phyloP scores from a whole-genome alignment of 2,113 vertebrate species.

The Nannospalax galili region DNA sequence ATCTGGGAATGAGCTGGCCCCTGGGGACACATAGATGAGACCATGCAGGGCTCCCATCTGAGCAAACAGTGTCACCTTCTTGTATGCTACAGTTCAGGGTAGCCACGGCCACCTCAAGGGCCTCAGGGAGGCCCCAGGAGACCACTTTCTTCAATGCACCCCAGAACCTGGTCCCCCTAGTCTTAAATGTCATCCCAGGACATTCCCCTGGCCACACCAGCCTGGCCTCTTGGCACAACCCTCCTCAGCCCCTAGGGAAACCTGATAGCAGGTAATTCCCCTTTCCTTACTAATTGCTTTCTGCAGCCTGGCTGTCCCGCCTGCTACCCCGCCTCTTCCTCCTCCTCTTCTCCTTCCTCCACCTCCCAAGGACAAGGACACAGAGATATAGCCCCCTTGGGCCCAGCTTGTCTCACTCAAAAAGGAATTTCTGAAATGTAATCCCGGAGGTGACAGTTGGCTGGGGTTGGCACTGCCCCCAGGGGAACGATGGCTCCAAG shows the following conservation, averaged over 20 bases:
- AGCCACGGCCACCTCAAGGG: too few species aligned
- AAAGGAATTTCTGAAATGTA: slow-evolving; percentile 46
- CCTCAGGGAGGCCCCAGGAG: not conserved
- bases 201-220: not conserved
- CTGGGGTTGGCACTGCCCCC: not conserved
- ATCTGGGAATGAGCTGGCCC: not conserved
- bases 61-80: not conserved
- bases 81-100: rapidly evolving
- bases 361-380: slow-evolving; percentile 73
- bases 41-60: not conserved
- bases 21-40: not conserved
- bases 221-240: not conserved
- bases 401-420: slow-evolving; percentile 61
- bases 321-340: not conserved
- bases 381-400: slow-evolving; percentile 45
- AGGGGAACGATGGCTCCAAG: not conserved
- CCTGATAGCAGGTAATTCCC: slow-evolving; percentile 29
- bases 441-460: slow-evolving; percentile 22
- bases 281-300: slow-evolving; percentile 40
- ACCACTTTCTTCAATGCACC: not conserved
- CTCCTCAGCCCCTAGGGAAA: not conserved
- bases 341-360: slow-evolving; percentile 58
- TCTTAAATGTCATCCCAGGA: not conserved
- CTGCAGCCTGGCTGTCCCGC: not conserved
- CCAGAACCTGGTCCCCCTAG: not conserved